Percentiles rank a stretch among this genome's conserved stretches.
Conservation (phyloP, 2,888 invertebrate genomes). For the Cepaea hortensis region DNA sequence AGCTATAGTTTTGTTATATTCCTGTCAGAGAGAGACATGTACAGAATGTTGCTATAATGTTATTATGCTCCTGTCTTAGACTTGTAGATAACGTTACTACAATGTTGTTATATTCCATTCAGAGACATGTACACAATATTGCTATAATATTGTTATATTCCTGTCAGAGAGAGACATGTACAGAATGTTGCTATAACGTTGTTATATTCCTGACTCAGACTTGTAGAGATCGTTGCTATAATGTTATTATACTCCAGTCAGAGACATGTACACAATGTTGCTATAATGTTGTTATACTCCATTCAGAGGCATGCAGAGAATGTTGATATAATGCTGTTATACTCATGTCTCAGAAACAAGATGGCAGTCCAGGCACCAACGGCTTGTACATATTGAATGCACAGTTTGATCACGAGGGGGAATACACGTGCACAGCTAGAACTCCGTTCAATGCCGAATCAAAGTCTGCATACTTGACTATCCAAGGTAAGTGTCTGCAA, state of each 20-base stretch:
- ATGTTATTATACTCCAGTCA: not conserved
- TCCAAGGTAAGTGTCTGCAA: constrained; percentile 38
- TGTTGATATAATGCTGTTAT: not conserved
- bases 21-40: too few species aligned
- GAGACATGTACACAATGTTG: not conserved
- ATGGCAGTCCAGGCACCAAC: constrained; percentile 51
- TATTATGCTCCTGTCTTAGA: too few species aligned
- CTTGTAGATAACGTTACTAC: too few species aligned
- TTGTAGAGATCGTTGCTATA: too few species aligned
- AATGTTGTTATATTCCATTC: too few species aligned
- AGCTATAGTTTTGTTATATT: too few species aligned
- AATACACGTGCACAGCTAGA: constrained; percentile 79
- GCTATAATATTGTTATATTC: too few species aligned
- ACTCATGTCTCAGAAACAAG: constrained; percentile 7
- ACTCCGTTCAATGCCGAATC: constrained; percentile 39
- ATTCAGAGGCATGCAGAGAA: not conserved
- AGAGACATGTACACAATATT: too few species aligned
- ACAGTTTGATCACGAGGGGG: constrained; percentile 90
- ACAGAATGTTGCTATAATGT: too few species aligned
- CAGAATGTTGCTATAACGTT: too few species aligned
- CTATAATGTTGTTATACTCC: not conserved
- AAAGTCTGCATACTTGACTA: constrained; percentile 36
- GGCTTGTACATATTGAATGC: constrained; percentile 82
- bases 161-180: too few species aligned
- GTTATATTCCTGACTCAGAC: not conserved